phyloP scores from a whole-genome alignment of 2,888 invertebrate species.

The Xestoiulus laeticollis region DNA sequence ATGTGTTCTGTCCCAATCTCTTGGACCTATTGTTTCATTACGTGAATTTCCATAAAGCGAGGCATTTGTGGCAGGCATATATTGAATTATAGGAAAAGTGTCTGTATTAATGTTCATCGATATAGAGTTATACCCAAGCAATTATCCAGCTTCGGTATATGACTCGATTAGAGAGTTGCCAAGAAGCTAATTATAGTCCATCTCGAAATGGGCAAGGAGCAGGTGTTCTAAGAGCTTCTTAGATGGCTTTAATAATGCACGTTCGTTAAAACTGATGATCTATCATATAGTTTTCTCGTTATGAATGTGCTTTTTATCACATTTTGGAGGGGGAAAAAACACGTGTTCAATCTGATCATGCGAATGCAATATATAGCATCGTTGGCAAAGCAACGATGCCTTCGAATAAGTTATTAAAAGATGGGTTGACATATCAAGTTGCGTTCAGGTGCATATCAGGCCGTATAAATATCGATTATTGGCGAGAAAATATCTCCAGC shows the following conservation, averaged over 20 bases:
- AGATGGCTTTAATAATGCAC: neutral
- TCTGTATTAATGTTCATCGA: neutral
- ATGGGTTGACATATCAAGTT: neutral
- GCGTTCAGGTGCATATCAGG: conserved; percentile 23
- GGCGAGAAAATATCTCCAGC: neutral
- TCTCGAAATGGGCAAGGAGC: neutral
- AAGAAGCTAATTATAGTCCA: neutral
- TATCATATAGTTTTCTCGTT: neutral
- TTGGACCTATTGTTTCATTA: no score
- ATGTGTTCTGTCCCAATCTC: no score
- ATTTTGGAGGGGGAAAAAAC: neutral
- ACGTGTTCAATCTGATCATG: conserved; percentile 22
- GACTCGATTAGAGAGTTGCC: neutral
- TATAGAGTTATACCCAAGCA: no score
- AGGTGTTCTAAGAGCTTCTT: neutral
- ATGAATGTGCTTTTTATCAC: neutral
- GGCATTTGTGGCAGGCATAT: neutral
- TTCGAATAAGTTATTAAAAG: conserved; percentile 19
- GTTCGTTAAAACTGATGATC: neutral
- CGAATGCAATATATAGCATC: neutral
- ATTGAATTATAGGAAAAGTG: neutral
- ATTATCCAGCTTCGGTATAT: neutral
- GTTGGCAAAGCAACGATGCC: neutral
- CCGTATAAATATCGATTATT: conserved; percentile 11
- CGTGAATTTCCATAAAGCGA: neutral